A percentile compares a stretch with the other conserved stretches of the same genome.
Evolutionary conservation across 1,140 invertebrate genomes (phyloP).

Genomic region (Pissodes strobi): DNA sequence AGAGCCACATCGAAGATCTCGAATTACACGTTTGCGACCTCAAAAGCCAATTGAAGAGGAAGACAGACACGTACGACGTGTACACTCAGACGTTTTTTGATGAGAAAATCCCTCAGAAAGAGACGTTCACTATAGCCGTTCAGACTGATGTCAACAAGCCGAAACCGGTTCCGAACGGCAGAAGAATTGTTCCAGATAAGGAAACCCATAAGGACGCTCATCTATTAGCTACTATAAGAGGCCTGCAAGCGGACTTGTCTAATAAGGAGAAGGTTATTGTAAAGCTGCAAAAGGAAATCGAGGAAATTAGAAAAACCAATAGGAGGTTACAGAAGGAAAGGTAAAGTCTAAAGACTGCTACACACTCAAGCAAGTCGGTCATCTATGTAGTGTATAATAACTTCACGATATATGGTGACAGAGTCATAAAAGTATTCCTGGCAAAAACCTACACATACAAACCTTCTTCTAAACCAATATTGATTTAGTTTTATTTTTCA

Average conservation of each 20-base stretch:
- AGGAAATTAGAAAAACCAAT: constrained; percentile 75
- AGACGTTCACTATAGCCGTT: constrained; percentile 37
- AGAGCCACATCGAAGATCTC: constrained; percentile 72
- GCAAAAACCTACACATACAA: too few relatives aligned
- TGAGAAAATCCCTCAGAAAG: constrained; percentile 46
- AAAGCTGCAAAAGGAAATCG: constrained; percentile 72
- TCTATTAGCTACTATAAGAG: constrained; percentile 75
- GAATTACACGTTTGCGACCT: constrained; percentile 64
- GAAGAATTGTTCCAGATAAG: not conserved
- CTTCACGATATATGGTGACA: too few relatives aligned
- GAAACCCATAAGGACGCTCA: constrained; percentile 67
- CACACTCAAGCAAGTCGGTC: too few relatives aligned
- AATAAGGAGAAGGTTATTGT: constrained; percentile 72
- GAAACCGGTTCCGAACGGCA: not conserved
- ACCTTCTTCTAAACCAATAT: too few relatives aligned
- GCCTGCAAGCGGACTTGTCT: constrained; percentile 71
- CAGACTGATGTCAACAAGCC: constrained; percentile 37
- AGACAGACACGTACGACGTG: constrained; percentile 49
- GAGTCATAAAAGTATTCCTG: too few relatives aligned
- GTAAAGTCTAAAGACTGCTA: constrained; percentile 1
- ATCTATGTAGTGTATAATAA: too few relatives aligned
- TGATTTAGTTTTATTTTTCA: too few relatives aligned
- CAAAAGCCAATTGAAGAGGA: constrained; percentile 50
- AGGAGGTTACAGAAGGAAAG: constrained; percentile 73
- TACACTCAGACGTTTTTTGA: constrained; percentile 51